Base-by-base conservation (phyloP, 2,888 invertebrate genomes). In the Rhyacophila evoluta region DNA sequence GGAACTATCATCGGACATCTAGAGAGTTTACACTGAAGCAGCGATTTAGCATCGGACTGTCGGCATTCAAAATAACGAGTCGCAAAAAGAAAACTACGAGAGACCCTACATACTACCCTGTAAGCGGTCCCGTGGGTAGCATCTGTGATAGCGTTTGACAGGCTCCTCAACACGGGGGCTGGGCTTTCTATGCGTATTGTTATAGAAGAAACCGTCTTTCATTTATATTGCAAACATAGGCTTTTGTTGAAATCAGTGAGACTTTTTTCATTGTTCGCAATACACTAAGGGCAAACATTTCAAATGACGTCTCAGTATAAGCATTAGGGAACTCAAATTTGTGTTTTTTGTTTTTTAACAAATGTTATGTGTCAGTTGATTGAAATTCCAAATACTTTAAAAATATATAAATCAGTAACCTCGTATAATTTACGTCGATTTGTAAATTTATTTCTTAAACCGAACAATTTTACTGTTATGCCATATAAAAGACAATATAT, bases 101-200 rank as follows among this genome's bases (percentile, higher is more conserved):
- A 75, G 69, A n/a, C n/a, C n/a, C n/a, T n/a, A n/a, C n/a, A n/a
- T n/a, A n/a, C n/a, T n/a, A n/a, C 37, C 70, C 39, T 2, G 70
- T 75, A 75, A 75, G 75, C 70, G 75, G 25, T 75, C 75, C 75
- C 75, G 70, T 27, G 75, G 75, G 75, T 70, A 15, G 75, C 27
- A 75, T 75, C 55, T 36, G 67, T 29, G 67, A 68, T 67, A 75
- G 75, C 68, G 12, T 69, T 28, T 33, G 69, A 28, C 69, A 69
- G 69, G 29, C 28, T 69, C 28, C 69, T 28, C 69, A 55, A 55
- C 55, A 28, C n/a, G 33, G 69, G 69, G 69, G 69, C 69, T 33
- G 69, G n/a, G 29, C 28, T 29, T 55, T 55, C 70, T 27, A 15
- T 36, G 8, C 27, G 28, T 55, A 55, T 55, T 55, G 55, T 55